Evolutionary conservation across 2,888 invertebrate species (phyloP).

Genomic region (Stenchaetothrips biformis): DNA sequence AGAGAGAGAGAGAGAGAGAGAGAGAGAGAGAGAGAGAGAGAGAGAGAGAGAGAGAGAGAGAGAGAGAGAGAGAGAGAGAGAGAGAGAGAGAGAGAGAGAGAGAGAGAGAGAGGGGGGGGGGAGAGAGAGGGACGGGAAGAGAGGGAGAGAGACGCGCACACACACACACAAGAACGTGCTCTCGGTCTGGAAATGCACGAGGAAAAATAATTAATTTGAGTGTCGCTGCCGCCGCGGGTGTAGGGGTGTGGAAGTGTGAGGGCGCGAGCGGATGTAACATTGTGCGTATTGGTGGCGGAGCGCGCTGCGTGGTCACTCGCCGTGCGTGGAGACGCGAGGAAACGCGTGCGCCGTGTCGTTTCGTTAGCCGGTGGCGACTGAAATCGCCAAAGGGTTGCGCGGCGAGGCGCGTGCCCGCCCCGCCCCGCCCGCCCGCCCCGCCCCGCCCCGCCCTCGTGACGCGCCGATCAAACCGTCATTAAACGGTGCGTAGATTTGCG

Average conservation of each 20-base stretch:
- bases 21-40: too few species aligned
- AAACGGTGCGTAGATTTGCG: slow-evolving; percentile 7
- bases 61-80: too few species aligned
- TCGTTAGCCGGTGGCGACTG: not conserved
- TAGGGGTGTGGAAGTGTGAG: not conserved
- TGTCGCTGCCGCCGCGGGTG: not conserved
- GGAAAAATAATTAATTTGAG: too few species aligned
- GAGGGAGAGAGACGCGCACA: too few species aligned
- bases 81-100: too few species aligned
- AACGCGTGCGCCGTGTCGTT: slow-evolving; percentile 37
- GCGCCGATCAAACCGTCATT: slow-evolving; percentile 13
- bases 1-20: too few species aligned
- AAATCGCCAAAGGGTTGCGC: slow-evolving; percentile 26
- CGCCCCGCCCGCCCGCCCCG: too few species aligned
- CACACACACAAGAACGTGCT: not conserved
- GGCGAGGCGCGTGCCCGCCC: too few species aligned
- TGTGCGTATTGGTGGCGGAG: not conserved
- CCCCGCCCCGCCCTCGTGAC: not conserved
- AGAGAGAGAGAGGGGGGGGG: too few species aligned
- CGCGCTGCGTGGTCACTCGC: not conserved
- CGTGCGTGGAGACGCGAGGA: too few species aligned
- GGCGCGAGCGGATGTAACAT: not conserved
- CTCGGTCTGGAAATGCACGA: not conserved
- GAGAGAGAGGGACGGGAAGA: too few species aligned
- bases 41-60: too few species aligned